Base-by-base conservation (phyloP, 2,888 invertebrate species). In the Leptinotarsa juncta region DNA sequence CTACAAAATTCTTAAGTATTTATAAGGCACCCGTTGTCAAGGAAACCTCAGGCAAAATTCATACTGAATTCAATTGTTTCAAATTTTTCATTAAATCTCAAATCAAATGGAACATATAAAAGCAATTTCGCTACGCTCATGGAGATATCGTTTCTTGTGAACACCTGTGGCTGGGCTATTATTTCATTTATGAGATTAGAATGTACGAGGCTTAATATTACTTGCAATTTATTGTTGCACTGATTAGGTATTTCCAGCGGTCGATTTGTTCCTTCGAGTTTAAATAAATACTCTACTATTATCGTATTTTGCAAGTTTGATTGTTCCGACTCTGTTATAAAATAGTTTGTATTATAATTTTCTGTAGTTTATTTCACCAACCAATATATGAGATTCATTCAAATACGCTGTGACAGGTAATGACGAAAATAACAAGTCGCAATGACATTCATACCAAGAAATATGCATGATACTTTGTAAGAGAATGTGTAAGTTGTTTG, bases 151-250 rank as follows among this genome's bases (percentile, higher is more conserved):
- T 65, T 74, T 72, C 71, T 69, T 60, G 72, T 55, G 57, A 78
- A 77, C 78, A 78, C 78, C 77, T 78, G 77, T 78, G 73, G 71
- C 71, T 66, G 73, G 70, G 75, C 75, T 78, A 78, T 78, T 77
- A 78, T 78, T 77, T 78, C 78, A 77, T 75, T 75, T 77, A 71
- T 75, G 71, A 75, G 76, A 77, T 73, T 72, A 73, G 70, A 75
- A 67, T 57, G 71, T 76, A 67, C 5, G 49, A 14, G 74, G 78
- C 75, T 42, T 48, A 65, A 69, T 77, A 78, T 78, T 78, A 77
- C 75, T 77, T 73, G 78, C 78, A 79, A 77, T 78, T 77, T 76
- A 77, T 70, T 68, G 68, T 76, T 77, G 73, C 76, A 72, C 75
- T 75, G 77, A 77, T 76, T 75, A 50, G 49, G 62, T 74, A 78